Conservation (phyloP, 1,140 invertebrate species). For the Stegodyphus dumicola region DNA sequence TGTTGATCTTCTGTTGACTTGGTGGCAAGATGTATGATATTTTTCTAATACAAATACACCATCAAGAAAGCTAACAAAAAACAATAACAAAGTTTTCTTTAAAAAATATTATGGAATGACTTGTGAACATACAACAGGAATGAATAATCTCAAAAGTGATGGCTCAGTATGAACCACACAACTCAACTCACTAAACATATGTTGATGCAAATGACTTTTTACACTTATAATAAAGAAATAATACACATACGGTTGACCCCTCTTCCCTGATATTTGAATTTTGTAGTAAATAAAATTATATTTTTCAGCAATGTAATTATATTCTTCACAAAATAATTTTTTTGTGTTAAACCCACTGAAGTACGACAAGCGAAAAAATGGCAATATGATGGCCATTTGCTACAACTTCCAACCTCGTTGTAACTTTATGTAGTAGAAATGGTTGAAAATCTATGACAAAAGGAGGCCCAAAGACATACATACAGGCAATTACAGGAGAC, state of each 20-base stretch:
- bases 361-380: too few relatives aligned
- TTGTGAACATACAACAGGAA: background rate
- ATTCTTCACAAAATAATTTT: too few relatives aligned
- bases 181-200: background rate
- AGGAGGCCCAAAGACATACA: background rate
- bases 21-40: background rate
- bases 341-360: too few relatives aligned
- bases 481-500: background rate
- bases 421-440: background rate
- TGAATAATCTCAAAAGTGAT: background rate
- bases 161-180: background rate
- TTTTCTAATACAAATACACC: background rate
- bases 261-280: too few relatives aligned
- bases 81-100: background rate
- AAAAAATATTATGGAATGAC: background rate
- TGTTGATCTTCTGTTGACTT: background rate
- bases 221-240: too few relatives aligned
- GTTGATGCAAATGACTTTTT: background rate
- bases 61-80: background rate
- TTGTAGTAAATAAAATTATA: too few relatives aligned
- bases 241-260: too few relatives aligned
- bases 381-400: background rate
- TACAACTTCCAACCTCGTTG: background rate
- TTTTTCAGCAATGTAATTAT: too few relatives aligned
- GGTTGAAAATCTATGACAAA: background rate